These are phyloP conservation scores for Dysdera silvatica DNA, from an alignment of 1,140 invertebrate genomes.

Conservation along the genomic window DNA sequence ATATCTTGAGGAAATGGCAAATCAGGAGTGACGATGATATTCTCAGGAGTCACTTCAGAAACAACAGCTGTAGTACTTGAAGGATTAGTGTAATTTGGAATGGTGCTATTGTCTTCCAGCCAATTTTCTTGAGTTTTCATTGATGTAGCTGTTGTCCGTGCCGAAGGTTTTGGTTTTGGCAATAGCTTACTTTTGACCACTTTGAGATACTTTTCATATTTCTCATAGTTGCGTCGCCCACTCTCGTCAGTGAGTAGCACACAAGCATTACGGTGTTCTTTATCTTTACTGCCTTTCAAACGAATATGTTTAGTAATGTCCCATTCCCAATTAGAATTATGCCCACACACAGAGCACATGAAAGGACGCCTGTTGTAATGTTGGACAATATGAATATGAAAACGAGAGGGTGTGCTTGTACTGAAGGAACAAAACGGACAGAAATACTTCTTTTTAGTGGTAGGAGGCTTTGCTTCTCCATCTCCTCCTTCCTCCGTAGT, in stretches of 20 bases:
- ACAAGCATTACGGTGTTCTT: constrained; percentile 62
- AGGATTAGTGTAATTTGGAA: background rate
- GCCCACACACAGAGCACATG: constrained; percentile 85
- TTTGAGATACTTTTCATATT: constrained; percentile 61
- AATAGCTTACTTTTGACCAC: no score
- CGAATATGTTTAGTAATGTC: constrained; percentile 93
- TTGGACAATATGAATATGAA: constrained; percentile 85
- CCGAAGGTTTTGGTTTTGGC: background rate
- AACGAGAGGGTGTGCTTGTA: constrained; percentile 77
- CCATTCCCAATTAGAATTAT: constrained; percentile 90
- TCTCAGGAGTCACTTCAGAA: constrained; percentile 28
- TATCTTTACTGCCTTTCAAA: constrained; percentile 67
- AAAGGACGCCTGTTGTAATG: constrained; percentile 88
- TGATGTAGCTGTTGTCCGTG: background rate
- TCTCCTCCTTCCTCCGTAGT: no score
- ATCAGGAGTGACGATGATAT: constrained; percentile 33
- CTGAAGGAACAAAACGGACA: constrained; percentile 83
- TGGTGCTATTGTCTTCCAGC: background rate
- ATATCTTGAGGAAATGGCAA: constrained; percentile 26
- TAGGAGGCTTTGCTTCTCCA: no score
- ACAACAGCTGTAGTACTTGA: constrained; percentile 16
- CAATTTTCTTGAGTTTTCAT: background rate
- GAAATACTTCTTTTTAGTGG: constrained; percentile 56
- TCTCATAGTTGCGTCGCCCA: constrained; percentile 79
- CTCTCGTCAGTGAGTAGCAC: constrained; percentile 85